A percentile compares a stretch with the other conserved stretches of the same genome.
These are phyloP conservation scores for Mythimna ferrago DNA, from an alignment of 2,888 invertebrate genomes.

Conservation along the genomic window DNA sequence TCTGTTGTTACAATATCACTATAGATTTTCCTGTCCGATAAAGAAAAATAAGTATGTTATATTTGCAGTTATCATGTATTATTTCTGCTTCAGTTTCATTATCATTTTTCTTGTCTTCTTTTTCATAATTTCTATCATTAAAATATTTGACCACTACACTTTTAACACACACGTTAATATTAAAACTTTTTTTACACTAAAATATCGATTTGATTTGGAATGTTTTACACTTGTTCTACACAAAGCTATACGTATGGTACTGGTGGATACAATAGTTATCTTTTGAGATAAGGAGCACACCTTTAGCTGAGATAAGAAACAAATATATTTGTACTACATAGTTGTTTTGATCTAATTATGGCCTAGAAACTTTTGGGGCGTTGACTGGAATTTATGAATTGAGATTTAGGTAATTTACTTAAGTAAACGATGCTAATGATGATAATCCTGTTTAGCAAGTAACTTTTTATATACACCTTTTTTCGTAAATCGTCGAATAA, in stretches of 20 bases:
- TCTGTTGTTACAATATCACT: conserved; percentile 6
- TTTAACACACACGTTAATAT: background rate
- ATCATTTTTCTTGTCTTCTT: background rate
- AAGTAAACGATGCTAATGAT: background rate
- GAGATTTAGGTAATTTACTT: background rate
- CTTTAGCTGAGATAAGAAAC: conserved; percentile 77
- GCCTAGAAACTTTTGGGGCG: conserved; percentile 60
- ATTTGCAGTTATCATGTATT: conserved; percentile 34
- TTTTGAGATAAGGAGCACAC: conserved; percentile 75
- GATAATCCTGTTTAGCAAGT: background rate
- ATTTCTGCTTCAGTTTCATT: background rate
- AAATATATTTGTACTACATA: conserved; percentile 62
- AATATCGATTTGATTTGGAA: conserved; percentile 38
- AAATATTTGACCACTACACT: background rate
- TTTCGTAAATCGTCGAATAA: background rate
- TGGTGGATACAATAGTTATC: conserved; percentile 65
- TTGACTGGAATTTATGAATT: conserved; percentile 45
- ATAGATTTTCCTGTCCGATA: conserved; percentile 39
- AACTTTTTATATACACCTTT: background rate
- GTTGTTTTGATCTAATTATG: conserved; percentile 62
- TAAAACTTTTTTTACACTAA: conserved; percentile 23
- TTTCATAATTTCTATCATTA: background rate
- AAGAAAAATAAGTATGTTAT: conserved; percentile 37
- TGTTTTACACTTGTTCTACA: conserved; percentile 21
- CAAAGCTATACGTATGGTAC: conserved; percentile 35